Evolutionary conservation across 37 sponge, comb jelly and placozoan genomes (phyloP), one percentile per base, ranked within the genome.

Genomic region (Cliona cf. orientalis): DNA sequence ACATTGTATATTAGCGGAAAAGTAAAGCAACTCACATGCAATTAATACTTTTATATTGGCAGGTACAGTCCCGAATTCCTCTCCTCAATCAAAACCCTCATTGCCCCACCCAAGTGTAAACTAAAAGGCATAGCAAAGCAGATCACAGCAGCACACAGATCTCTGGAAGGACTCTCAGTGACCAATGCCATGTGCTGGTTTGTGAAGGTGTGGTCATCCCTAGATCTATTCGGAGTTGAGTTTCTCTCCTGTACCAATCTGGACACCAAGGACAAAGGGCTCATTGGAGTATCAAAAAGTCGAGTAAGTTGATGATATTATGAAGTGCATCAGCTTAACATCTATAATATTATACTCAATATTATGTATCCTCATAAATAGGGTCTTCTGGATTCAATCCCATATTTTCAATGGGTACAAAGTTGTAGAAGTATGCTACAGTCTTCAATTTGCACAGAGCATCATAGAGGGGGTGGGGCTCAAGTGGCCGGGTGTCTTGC

Each of bases 201-300:
- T 74, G 75, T 95, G 28, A 92, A 95, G 67, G 46, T 95, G 66
- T 95, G 96, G 96, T 87, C 92, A 17, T 66, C 87, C 5, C 58
- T 89, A 44, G 84, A 90, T 28, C 74, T 90, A 38, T 95, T 95
- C 72, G 96, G 96, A 5, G 74, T 86, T 42, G 96, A 95, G 63
- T 92, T 95, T 56, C 64, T 92, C 64, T 95, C 96, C 34, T 89
- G 92, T 40, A 82, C 79, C 1, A 89, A 92, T 32, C 23, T 78
- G 32, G 80, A 77, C 2, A 86, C 84, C 61, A 91, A 92, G 69
- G 83, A 90, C 58, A 91, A 89, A 34, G 90, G 96, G 12, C 62
- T 95, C 36, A 70, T 95, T 58, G 96, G 92, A 19, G 63, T 95
- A 23, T 91, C 96, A 21, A 95, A 92, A 60, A 68, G 86, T 41